Conservation (phyloP, 2,113 vertebrate genomes). For the Neotragus pygmaeus region DNA sequence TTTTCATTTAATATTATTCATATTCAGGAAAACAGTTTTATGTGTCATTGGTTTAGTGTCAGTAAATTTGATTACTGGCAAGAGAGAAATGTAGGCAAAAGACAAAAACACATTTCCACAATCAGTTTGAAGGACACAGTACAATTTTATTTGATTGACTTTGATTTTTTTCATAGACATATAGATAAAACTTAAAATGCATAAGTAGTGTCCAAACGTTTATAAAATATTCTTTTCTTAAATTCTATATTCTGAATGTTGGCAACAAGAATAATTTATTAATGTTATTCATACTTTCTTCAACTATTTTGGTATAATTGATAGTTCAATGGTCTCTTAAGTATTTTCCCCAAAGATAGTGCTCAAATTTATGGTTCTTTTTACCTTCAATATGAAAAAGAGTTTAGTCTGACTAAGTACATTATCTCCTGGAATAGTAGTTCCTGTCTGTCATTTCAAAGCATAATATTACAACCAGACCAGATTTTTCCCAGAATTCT, state of each 20-base stretch:
- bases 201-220: background rate
- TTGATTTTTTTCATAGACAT: background rate
- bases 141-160: background rate
- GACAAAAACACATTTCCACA: background rate
- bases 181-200: background rate
- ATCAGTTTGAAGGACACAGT: background rate
- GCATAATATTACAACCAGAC: background rate
- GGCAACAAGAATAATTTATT: background rate
- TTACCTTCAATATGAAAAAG: background rate
- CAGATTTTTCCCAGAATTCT: background rate
- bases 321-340: background rate
- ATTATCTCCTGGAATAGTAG: background rate
- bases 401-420: background rate
- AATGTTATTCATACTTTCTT: background rate
- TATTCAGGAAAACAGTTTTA: background rate
- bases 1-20: conserved; percentile 7
- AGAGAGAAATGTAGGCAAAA: background rate
- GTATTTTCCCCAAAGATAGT: background rate
- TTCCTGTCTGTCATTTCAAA: background rate
- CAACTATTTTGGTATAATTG: background rate
- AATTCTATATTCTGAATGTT: background rate
- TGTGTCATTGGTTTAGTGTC: background rate
- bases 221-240: background rate
- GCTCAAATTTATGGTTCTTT: background rate
- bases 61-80: background rate